These are phyloP conservation scores for Notiomystis cincta DNA, from an alignment of 2,113 vertebrate species.

Conservation along the genomic window DNA sequence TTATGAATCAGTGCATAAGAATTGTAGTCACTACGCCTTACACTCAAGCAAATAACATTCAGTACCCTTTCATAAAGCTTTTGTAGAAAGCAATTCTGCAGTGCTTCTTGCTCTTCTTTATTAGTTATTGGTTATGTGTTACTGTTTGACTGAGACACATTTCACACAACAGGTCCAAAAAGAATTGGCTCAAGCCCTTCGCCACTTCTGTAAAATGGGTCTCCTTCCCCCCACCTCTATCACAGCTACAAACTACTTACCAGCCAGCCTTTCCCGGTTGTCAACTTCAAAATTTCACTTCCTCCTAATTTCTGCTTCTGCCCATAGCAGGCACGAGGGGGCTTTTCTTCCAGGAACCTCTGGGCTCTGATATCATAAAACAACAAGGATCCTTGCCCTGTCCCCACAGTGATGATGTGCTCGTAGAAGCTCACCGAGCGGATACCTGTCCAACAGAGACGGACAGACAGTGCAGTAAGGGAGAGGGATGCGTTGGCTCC, in stretches of 20 bases:
- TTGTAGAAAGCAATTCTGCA: neutral
- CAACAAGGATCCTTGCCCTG: slow-evolving; percentile 91
- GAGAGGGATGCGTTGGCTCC: neutral
- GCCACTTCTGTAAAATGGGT: neutral
- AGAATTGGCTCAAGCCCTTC: accelerated
- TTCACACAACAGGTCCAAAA: neutral
- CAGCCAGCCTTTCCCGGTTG: slow-evolving; percentile 96
- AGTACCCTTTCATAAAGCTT: neutral
- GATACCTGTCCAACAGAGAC: slow-evolving; percentile 78
- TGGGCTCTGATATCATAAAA: slow-evolving; percentile 97
- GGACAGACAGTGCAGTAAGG: neutral
- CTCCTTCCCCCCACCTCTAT: neutral
- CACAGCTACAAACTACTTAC: slow-evolving; percentile 67
- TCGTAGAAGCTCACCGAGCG: slow-evolving; percentile 98
- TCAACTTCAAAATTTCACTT: slow-evolving; percentile 86
- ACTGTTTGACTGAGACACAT: neutral
- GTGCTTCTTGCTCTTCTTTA: neutral
- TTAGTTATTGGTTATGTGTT: neutral
- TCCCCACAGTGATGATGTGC: slow-evolving; percentile 97
- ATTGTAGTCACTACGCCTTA: neutral
- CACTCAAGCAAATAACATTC: neutral
- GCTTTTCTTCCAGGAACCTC: slow-evolving; percentile 86
- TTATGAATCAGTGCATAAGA: neutral
- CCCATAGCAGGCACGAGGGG: slow-evolving; percentile 63
- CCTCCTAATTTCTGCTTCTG: slow-evolving; percentile 81